These are phyloP conservation scores for Caranx ignobilis DNA, from an alignment of 2,113 vertebrate species.

Conservation along the genomic window DNA sequence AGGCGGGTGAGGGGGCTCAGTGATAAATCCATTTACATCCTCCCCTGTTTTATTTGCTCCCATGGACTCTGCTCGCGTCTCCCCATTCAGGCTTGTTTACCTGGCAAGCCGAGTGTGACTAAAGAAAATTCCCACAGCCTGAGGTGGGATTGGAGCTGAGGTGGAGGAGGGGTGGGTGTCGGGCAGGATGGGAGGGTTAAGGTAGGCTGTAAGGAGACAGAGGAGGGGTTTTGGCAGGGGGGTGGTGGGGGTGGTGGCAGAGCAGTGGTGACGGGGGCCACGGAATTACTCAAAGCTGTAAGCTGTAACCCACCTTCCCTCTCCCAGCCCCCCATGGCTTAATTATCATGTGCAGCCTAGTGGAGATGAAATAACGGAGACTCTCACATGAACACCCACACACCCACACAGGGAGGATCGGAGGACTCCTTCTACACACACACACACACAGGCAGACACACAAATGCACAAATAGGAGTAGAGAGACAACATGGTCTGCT, in stretches of 20 bases:
- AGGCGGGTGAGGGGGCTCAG: conserved; percentile 61
- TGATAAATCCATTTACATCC: conserved; percentile 88
- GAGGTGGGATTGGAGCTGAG: conserved; percentile 81
- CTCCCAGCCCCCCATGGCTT: conserved; percentile 88
- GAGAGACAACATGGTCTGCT: conserved; percentile 78
- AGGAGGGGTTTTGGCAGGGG: conserved; percentile 16
- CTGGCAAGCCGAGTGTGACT: conserved; percentile 93
- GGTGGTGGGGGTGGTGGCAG: conserved; percentile 27
- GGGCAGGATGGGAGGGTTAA: background rate
- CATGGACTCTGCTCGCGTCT: conserved; percentile 74
- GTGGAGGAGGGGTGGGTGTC: conserved; percentile 31
- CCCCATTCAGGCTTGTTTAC: conserved; percentile 91
- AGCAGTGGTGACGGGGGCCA: conserved; percentile 55
- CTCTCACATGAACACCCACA: conserved; percentile 85
- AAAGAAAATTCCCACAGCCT: conserved; percentile 92
- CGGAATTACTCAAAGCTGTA: conserved; percentile 87
- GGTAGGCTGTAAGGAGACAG: conserved; percentile 54
- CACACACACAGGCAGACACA: conserved; percentile 60
- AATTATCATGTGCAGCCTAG: conserved; percentile 91
- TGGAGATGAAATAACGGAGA: conserved; percentile 87
- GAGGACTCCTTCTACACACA: conserved; percentile 45
- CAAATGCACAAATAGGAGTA: conserved; percentile 67
- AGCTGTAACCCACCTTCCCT: conserved; percentile 86
- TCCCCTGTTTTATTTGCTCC: conserved; percentile 84
- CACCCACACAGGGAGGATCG: conserved; percentile 70